Percentiles rank a stretch among this genome's conserved stretches.
phyloP scores from a whole-genome alignment of 30 jellyfish, hydroid and myxozoan species.

The Chironex yamaguchii region DNA sequence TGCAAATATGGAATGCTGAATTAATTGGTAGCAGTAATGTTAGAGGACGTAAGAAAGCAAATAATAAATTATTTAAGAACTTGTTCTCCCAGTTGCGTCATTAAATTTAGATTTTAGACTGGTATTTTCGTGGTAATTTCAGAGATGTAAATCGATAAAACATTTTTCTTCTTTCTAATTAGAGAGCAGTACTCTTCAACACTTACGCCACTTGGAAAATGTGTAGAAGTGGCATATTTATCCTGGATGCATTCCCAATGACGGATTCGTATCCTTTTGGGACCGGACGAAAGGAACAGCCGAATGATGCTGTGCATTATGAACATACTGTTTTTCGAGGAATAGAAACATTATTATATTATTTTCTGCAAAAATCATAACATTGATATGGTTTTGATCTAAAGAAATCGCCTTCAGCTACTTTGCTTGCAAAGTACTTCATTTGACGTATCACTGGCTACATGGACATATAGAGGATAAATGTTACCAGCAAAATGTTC shows the following conservation, averaged over 20 bases:
- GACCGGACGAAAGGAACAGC: conserved; percentile 55
- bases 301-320: conserved; percentile 70
- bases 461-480: no score
- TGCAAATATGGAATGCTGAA: no score
- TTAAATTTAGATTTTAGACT: neutral
- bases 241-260: conserved; percentile 65
- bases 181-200: conserved; percentile 43
- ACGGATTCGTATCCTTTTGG: conserved; percentile 78
- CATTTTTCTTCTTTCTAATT: no score
- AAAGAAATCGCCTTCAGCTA: no score
- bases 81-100: neutral
- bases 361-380: neutral
- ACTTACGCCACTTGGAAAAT: conserved; percentile 74
- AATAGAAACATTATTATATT: conserved; percentile 11
- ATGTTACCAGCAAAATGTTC: no score
- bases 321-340: conserved; percentile 53
- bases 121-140: neutral
- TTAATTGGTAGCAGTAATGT: no score
- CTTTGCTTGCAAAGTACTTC: no score
- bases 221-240: conserved; percentile 74
- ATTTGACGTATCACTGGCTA: no score
- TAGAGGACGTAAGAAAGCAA: no score
- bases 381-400: no score
- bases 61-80: no score
- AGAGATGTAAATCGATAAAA: no score